Base-by-base conservation (phyloP, 2,797 vertebrate species). In the Rhynchonycteris naso region DNA sequence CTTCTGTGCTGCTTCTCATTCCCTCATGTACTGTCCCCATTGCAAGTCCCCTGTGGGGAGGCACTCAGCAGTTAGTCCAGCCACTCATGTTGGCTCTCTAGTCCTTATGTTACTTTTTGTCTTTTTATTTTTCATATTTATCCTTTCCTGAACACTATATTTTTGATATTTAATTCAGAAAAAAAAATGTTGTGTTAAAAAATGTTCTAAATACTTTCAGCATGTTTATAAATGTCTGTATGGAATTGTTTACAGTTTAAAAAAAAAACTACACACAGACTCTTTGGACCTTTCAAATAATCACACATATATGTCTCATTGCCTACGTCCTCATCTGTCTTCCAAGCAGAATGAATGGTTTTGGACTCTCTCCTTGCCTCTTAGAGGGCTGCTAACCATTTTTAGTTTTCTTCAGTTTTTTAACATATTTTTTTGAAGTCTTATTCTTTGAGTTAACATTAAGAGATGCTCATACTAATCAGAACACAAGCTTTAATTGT, bases 241-340 rank as follows among this genome's bases (percentile, higher is more conserved):
- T 95, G 95, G 95, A 96, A 93, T 95, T 96, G 88, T 97, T 98
- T 97, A 90, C 96, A 95, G 96, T 30, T 63, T 63, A 28, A 28
- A 61, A 66, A 66, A 66, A 52, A 56, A 56, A 66, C 35, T 59
- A 63, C 43, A 18, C 38, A 69, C 93, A 96, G 97, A 98, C 87
- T 97, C 33, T 79, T 93, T 81, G 92, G 72, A 85, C 88, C 50
- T 93, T 92, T 96, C 68, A 83, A 52, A 63, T 94, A 92, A 92
- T 88, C 78, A 52, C 26, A 58, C 92, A 92, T 97, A 96, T 97
- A 76, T 97, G 87, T 97, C 90, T 98, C 94, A 97, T 96, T 97
- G 95, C 97, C 97, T 94, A 84, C 95, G 88, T 97, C 97, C 94
- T 97, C 97, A 96, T 97, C 97, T 98, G 96, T 97, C 94, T 97